These are phyloP conservation scores for Xiphophorus birchmanni DNA, from an alignment of 2,797 vertebrate species.

Conservation along the genomic window DNA sequence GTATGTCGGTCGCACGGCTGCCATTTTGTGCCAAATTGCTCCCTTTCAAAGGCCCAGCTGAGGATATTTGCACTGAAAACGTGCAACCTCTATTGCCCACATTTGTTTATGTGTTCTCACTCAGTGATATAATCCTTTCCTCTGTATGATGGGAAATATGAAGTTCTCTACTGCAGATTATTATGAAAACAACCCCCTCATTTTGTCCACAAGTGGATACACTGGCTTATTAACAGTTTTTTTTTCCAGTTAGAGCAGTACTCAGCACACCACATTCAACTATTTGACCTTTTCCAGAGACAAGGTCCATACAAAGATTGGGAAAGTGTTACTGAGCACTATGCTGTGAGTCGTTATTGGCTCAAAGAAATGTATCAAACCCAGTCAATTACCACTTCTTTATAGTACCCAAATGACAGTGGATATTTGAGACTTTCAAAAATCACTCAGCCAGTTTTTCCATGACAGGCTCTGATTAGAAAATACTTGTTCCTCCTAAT, in stretches of 20 bases:
- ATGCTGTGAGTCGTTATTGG: background rate
- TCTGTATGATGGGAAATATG: slow-evolving; percentile 11
- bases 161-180: background rate
- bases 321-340: background rate
- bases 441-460: background rate
- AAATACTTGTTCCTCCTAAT: background rate
- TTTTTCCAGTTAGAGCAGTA: slow-evolving; percentile 3
- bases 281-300: background rate
- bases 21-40: slow-evolving; percentile 74
- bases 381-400: background rate
- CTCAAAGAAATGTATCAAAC: background rate
- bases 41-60: slow-evolving; percentile 57
- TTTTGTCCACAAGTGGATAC: background rate
- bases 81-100: slow-evolving; percentile 61
- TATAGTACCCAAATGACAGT: background rate
- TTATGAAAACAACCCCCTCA: background rate
- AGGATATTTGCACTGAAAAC: slow-evolving; percentile 49
- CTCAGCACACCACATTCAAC: background rate
- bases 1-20: slow-evolving; percentile 61
- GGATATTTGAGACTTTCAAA: background rate
- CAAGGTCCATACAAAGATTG: background rate
- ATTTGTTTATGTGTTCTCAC: slow-evolving; percentile 54
- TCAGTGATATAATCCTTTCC: slow-evolving; percentile 22
- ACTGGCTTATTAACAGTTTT: background rate
- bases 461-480: background rate